phyloP scores from a whole-genome alignment of 1,140 invertebrate genomes.

The Eubasilissa regina region DNA sequence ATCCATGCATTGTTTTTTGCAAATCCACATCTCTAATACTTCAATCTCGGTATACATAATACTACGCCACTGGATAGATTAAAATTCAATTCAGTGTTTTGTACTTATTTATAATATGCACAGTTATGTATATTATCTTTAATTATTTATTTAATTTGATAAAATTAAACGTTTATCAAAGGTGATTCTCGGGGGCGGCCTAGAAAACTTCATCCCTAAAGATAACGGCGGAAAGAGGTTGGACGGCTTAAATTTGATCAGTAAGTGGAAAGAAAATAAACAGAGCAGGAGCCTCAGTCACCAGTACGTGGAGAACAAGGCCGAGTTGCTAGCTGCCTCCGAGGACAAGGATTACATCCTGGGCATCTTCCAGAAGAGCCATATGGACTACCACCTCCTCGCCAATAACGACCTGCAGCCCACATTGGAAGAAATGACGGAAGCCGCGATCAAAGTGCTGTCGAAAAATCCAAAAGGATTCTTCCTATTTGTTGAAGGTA shows the following conservation, averaged over 20 bases:
- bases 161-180: slow-evolving; percentile 45
- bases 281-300: slow-evolving; percentile 63
- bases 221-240: slow-evolving; percentile 71
- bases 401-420: slow-evolving; percentile 73
- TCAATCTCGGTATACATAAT: too few species aligned
- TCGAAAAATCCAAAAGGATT: slow-evolving; percentile 80
- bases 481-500: slow-evolving; percentile 81
- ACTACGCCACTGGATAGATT: too few species aligned
- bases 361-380: slow-evolving; percentile 74
- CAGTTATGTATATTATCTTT: too few species aligned
- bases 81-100: too few species aligned
- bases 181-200: slow-evolving; percentile 72
- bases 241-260: slow-evolving; percentile 65
- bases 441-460: slow-evolving; percentile 83
- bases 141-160: too few species aligned
- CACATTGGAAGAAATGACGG: slow-evolving; percentile 85
- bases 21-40: too few species aligned
- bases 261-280: slow-evolving; percentile 72
- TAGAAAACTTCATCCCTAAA: slow-evolving; percentile 65
- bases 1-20: too few species aligned
- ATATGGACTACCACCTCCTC: slow-evolving; percentile 73
- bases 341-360: slow-evolving; percentile 69
- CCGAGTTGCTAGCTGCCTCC: slow-evolving; percentile 63
- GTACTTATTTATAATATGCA: too few species aligned
- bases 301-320: slow-evolving; percentile 56